phyloP scores from a whole-genome alignment of 2,797 vertebrate species.

The Sebastes hopkinsi region DNA sequence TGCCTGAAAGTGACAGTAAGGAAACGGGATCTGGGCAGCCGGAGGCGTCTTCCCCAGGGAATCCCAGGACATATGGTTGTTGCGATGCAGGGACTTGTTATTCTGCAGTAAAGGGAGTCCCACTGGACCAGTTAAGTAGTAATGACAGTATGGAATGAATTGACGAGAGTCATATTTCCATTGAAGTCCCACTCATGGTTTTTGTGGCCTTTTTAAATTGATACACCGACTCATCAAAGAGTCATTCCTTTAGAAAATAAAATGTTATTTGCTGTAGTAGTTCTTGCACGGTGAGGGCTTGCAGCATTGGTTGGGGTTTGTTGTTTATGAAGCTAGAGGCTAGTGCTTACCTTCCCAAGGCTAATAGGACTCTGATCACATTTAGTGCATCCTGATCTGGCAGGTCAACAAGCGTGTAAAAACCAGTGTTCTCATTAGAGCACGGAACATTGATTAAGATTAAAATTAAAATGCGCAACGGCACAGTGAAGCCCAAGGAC shows the following conservation, averaged over 20 bases:
- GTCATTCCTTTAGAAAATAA: slow-evolving; percentile 2
- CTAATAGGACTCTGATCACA: slow-evolving; percentile 73
- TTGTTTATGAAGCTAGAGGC: slow-evolving; percentile 27
- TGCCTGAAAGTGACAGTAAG: slow-evolving; percentile 58
- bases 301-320: neutral
- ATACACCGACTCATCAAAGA: slow-evolving; percentile 19
- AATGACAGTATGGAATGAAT: slow-evolving; percentile 72
- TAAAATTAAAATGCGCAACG: slow-evolving; percentile 70
- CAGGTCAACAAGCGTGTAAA: slow-evolving; percentile 76
- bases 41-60: slow-evolving; percentile 67
- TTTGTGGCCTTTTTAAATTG: slow-evolving; percentile 32
- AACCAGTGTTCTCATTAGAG: slow-evolving; percentile 77
- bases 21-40: slow-evolving; percentile 55
- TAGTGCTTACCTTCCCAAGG: slow-evolving; percentile 52
- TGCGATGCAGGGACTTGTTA: slow-evolving; percentile 75
- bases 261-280: neutral
- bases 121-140: slow-evolving; percentile 74
- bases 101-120: slow-evolving; percentile 71
- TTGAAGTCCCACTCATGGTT: slow-evolving; percentile 21
- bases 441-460: slow-evolving; percentile 79
- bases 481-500: slow-evolving; percentile 56
- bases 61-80: slow-evolving; percentile 76
- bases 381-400: slow-evolving; percentile 66
- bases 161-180: slow-evolving; percentile 62
- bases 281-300: neutral